Evolutionary conservation across 2,113 vertebrate species (phyloP), one percentile per base, ranked within the genome.

Genomic region (Pygoscelis adeliae): DNA sequence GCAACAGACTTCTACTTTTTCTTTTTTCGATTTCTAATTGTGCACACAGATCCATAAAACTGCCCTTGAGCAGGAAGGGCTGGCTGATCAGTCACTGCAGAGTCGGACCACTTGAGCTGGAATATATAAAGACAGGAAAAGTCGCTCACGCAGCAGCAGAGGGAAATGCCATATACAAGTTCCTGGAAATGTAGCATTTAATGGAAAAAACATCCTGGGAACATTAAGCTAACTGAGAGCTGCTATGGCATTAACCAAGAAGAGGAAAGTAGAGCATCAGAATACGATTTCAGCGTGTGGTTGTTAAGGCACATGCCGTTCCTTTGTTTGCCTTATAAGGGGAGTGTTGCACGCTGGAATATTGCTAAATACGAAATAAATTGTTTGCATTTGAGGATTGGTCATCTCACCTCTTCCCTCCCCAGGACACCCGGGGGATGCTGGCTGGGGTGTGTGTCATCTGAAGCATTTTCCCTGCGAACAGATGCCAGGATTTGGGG

Each of bases 91-190:
- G 0, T 30, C 34, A 3, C 56, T 29, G 65, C 70, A 36, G 30
- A 34, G 26, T 21, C 1, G 0, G 27, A 13, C 29, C 40, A 0
- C n/a, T 46, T 1, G 0, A 62, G 29, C 58, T 89, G 67, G 32
- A 49, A 34, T 21, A 18, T 0, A 2, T 15, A 38, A 15, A 52
- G 36, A 61, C 53, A 69, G 63, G 63, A 66, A 55, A 67, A 73
- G 23, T 52, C 21, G 2, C 32, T 93, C 65, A 6, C 15, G 15
- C 12, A 47, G 67, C 89, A 83, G 89, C 67, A 81, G 59, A 69
- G 20, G 49, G 53, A 95, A 89, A 91, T 73, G 34, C 58, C 2
- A 0, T 26, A 15, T 25, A 10, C 69, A 71, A 70, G 65, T 87
- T 95, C 87, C 84, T 85, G 82, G 70, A 93, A 95, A 87, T 49